phyloP scores from a whole-genome alignment of 2,888 invertebrate genomes.

The Ariolimax columbianus region DNA sequence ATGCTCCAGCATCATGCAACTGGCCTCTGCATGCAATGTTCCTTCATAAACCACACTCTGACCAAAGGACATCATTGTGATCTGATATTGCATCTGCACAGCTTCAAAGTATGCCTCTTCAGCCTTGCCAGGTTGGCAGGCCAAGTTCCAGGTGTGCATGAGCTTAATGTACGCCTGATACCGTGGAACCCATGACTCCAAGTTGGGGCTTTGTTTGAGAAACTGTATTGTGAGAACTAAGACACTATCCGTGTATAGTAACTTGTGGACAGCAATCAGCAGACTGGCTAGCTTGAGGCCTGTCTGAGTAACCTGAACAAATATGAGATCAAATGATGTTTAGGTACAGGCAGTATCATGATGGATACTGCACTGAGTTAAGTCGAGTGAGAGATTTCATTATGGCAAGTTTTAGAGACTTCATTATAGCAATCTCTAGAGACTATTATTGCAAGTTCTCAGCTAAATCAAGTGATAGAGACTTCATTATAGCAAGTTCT shows the following conservation, averaged over 20 bases:
- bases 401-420: no score
- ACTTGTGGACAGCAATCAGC: constrained; percentile 67
- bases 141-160: constrained; percentile 69
- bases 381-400: no score
- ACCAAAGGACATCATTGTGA: constrained; percentile 75
- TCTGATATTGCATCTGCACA: constrained; percentile 67
- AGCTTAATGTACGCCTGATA: constrained; percentile 70
- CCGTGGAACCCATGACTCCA: constrained; percentile 67
- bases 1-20: constrained; percentile 68
- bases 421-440: no score
- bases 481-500: no score
- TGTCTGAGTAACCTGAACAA: constrained; percentile 61
- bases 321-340: no score
- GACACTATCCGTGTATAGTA: constrained; percentile 65
- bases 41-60: constrained; percentile 68
- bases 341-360: no score
- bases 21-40: constrained; percentile 64
- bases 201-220: constrained; percentile 63
- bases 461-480: no score
- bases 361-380: no score
- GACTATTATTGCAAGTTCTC: no score
- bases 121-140: constrained; percentile 65
- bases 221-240: constrained; percentile 63
- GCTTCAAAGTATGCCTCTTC: constrained; percentile 68
- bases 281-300: constrained; percentile 68